These are phyloP conservation scores for Tiliacea aurago DNA, from an alignment of 2,888 invertebrate genomes.

Conservation along the genomic window DNA sequence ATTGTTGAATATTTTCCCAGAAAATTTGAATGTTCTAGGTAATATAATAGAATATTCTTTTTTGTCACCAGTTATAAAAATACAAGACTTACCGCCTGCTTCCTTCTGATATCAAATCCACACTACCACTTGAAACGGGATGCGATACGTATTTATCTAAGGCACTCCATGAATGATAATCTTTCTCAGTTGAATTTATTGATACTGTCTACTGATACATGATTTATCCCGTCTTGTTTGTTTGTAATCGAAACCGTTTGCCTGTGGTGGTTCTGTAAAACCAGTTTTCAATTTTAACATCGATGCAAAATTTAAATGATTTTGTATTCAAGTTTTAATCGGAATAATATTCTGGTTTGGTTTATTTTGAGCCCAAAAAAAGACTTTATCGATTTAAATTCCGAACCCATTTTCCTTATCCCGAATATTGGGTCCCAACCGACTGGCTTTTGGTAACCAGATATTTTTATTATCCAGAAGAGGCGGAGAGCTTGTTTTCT, in stretches of 20 bases:
- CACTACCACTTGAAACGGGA: conserved; percentile 56
- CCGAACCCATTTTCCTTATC: conserved; percentile 3
- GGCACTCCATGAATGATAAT: conserved; percentile 49
- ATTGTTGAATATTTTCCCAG: too few relatives aligned
- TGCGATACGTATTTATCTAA: conserved; percentile 59
- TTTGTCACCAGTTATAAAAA: not conserved
- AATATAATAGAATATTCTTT: not conserved
- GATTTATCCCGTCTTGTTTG: conserved; percentile 5
- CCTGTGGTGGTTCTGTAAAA: not conserved
- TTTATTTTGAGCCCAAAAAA: not conserved
- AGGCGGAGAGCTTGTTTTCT: not conserved
- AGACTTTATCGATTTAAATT: not conserved
- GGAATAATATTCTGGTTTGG: conserved; percentile 4
- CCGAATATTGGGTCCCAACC: not conserved
- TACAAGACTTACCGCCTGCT: conserved; percentile 47
- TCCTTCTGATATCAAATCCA: conserved; percentile 25
- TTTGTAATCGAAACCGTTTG: not conserved
- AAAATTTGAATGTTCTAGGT: not conserved
- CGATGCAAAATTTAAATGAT: not conserved
- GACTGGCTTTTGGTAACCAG: not conserved
- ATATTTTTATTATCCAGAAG: not conserved
- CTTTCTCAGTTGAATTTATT: conserved; percentile 16
- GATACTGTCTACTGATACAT: conserved; percentile 17
- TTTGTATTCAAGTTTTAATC: not conserved
- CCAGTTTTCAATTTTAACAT: not conserved